Evolutionary conservation across 2,888 invertebrate species (phyloP).

Genomic region (Argynnis bischoffii): DNA sequence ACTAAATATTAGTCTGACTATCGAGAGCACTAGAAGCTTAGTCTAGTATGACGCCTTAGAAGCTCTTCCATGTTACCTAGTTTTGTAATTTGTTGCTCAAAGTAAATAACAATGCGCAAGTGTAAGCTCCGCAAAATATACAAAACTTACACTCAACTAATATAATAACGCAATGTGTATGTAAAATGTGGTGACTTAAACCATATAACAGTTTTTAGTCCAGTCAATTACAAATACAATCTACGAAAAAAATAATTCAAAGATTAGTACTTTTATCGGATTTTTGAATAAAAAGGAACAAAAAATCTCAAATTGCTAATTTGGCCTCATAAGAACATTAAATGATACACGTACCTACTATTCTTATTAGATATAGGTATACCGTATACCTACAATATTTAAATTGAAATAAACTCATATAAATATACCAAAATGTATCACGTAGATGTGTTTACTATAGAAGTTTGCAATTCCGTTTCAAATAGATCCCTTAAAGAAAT

Average conservation of each 20-base stretch:
- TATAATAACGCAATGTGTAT: too few species aligned
- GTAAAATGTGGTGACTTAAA: too few species aligned
- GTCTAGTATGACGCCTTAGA: not conserved
- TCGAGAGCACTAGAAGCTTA: not conserved
- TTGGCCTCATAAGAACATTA: too few species aligned
- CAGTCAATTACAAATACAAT: too few species aligned
- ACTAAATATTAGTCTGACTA: slow-evolving; percentile 11
- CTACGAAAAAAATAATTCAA: too few species aligned
- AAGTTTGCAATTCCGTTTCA: slow-evolving; percentile 8
- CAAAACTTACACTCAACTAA: not conserved
- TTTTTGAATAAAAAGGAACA: too few species aligned
- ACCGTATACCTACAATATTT: too few species aligned
- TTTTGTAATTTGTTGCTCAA: slow-evolving; percentile 5
- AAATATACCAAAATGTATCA: not conserved
- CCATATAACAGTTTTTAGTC: too few species aligned
- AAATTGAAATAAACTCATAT: not conserved
- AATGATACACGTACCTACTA: too few species aligned
- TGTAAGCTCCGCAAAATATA: not conserved
- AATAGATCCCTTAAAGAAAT: slow-evolving; percentile 15
- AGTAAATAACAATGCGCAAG: not conserved
- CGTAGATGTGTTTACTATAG: not conserved
- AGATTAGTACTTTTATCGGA: too few species aligned
- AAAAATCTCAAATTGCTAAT: too few species aligned
- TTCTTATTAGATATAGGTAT: too few species aligned
- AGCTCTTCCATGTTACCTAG: slow-evolving; percentile 3